Evolutionary conservation across 1,140 invertebrate genomes (phyloP).

Genomic region (Diuraphis noxia): DNA sequence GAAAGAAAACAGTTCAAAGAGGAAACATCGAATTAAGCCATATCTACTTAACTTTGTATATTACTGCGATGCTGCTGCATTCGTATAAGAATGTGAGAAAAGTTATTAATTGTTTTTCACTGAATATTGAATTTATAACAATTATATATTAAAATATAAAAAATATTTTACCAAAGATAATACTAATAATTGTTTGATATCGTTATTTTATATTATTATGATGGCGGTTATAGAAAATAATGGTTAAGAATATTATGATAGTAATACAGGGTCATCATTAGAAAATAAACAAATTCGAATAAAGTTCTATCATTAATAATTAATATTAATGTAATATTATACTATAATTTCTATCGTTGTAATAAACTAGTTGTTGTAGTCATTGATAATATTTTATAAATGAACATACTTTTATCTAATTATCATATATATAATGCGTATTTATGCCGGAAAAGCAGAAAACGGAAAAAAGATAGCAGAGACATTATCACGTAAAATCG

Average conservation of each 20-base stretch:
- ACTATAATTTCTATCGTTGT: too few species aligned
- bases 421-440: too few species aligned
- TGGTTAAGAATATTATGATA: too few species aligned
- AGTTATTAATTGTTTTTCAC: neutral
- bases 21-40: neutral
- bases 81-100: neutral
- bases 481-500: neutral
- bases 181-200: neutral
- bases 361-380: neutral
- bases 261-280: neutral
- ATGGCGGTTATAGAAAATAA: neutral
- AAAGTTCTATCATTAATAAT: too few species aligned
- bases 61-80: neutral
- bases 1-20: neutral
- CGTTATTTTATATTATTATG: neutral
- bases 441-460: neutral
- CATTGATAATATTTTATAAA: constrained; percentile 11
- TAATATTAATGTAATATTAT: neutral
- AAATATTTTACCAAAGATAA: neutral
- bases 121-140: neutral
- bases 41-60: neutral
- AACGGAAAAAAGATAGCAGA: neutral
- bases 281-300: neutral
- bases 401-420: too few species aligned
- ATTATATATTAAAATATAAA: neutral